Evolutionary conservation across 1,140 invertebrate genomes (phyloP).

Genomic region (Nasonia giraulti): DNA sequence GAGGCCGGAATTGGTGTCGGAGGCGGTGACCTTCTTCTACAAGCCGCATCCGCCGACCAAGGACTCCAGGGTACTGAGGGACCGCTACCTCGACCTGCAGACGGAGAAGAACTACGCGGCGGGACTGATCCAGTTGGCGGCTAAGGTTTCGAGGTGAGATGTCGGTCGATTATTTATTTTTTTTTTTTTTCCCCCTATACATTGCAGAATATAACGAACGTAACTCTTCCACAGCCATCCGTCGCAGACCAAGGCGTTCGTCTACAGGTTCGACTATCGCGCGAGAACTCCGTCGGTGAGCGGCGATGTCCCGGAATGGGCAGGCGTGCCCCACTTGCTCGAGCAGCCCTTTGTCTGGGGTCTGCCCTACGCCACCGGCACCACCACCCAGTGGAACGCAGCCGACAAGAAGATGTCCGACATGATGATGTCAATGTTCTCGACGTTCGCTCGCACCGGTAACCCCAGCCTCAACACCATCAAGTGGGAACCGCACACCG

Average conservation of each 20-base stretch:
- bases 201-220: not conserved
- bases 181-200: not conserved
- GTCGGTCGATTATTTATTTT: not conserved
- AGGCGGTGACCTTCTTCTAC: constrained; percentile 85
- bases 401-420: constrained; percentile 85
- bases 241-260: constrained; percentile 48
- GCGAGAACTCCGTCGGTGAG: constrained; percentile 78
- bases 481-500: constrained; percentile 82
- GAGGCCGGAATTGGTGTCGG: constrained; percentile 81
- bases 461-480: constrained; percentile 81
- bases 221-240: constrained; percentile 22
- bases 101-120: constrained; percentile 84
- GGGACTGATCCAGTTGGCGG: constrained; percentile 80
- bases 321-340: constrained; percentile 85
- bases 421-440: constrained; percentile 84
- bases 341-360: constrained; percentile 87
- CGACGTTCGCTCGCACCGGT: constrained; percentile 82
- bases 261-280: constrained; percentile 82
- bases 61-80: constrained; percentile 76
- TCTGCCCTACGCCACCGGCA: constrained; percentile 79
- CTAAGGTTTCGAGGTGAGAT: constrained; percentile 76
- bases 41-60: constrained; percentile 78
- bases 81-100: constrained; percentile 80
- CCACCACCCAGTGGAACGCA: constrained; percentile 79
- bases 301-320: constrained; percentile 82